phyloP scores from a whole-genome alignment of 2,113 vertebrate genomes.

The Carassius gibelio region DNA sequence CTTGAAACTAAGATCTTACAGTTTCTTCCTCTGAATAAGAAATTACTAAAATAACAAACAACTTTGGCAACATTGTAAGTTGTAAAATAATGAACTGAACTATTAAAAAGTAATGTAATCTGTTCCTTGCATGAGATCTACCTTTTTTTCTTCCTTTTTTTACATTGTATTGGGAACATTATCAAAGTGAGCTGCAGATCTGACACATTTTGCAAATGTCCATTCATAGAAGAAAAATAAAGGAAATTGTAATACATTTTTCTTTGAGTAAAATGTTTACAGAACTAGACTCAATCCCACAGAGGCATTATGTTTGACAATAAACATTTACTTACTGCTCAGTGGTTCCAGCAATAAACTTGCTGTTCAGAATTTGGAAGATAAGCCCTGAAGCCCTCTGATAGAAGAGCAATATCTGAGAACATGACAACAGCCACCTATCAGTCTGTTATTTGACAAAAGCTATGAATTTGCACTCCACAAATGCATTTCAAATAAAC shows the following conservation, averaged over 20 bases:
- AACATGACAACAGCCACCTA: constrained; percentile 23
- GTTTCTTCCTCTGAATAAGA: not conserved
- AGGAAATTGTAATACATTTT: constrained; percentile 1
- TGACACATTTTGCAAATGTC: not conserved
- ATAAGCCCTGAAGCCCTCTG: constrained; percentile 29
- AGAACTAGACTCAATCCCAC: not conserved
- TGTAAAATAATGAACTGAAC: not conserved
- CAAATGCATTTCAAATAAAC: constrained; percentile 12
- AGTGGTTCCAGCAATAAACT: not conserved
- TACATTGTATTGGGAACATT: not conserved
- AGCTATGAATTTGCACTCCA: not conserved
- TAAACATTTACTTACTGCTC: constrained; percentile 19
- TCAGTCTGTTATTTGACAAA: constrained; percentile 12
- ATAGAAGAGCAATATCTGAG: constrained; percentile 34
- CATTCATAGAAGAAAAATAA: not conserved
- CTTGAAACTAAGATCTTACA: not conserved
- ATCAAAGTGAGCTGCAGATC: not conserved
- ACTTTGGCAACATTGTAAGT: not conserved
- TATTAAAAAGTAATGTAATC: not conserved
- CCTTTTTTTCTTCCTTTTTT: not conserved
- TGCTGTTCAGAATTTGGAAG: constrained; percentile 13
- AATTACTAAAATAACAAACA: not conserved
- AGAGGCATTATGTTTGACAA: constrained; percentile 7
- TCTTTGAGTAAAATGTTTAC: not conserved
- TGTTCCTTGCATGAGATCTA: not conserved